phyloP scores from a whole-genome alignment of 1,140 invertebrate genomes.

The Anastrepha ludens region DNA sequence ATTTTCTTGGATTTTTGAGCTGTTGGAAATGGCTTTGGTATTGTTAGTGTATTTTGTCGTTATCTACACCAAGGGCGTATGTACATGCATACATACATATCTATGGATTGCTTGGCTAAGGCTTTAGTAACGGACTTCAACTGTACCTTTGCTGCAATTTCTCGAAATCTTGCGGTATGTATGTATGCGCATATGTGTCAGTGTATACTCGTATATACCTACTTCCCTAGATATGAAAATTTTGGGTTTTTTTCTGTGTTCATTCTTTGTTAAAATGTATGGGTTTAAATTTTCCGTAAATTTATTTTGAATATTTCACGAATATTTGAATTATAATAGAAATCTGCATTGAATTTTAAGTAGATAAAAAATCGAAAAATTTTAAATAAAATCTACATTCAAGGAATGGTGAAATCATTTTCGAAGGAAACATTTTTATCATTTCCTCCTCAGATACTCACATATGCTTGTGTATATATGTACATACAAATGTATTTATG shows the following conservation, averaged over 20 bases:
- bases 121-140: not conserved
- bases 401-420: no score
- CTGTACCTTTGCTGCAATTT: not conserved
- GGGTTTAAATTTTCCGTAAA: not conserved
- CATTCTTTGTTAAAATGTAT: not conserved
- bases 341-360: not conserved
- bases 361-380: not conserved
- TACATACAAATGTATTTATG: no score
- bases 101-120: not conserved
- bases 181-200: not conserved
- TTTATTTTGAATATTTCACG: not conserved
- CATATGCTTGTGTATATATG: no score
- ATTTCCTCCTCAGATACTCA: no score
- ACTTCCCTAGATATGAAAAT: not conserved
- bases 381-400: no score
- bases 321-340: not conserved
- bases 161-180: not conserved
- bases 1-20: not conserved
- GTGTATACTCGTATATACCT: not conserved
- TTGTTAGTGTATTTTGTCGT: not conserved
- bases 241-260: not conserved
- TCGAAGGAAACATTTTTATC: no score
- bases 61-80: not conserved
- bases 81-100: not conserved
- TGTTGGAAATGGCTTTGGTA: slow-evolving; percentile 3